Base-by-base conservation (phyloP, 2,888 invertebrate genomes). In the Ethmia dodecea region DNA sequence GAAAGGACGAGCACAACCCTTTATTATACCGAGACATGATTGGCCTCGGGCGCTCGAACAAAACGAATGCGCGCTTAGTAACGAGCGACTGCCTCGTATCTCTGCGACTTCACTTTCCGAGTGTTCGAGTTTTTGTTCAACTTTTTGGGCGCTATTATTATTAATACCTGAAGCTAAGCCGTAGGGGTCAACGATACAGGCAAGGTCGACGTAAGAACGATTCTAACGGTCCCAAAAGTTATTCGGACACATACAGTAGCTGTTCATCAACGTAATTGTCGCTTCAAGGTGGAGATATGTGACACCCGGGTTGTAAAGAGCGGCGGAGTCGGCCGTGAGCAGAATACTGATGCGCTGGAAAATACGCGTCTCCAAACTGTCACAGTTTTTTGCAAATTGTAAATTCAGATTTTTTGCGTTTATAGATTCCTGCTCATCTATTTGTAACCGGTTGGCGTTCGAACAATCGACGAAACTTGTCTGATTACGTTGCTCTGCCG, bases 21-120 rank as follows among this genome's bases (percentile, higher is more conserved):
- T 79, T 78, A 83, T 84, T 84, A 83, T 65, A 66, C 63, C 68
- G 61, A 76, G 81, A 74, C 84, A 81, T 84, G 84, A 83, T 81
- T 78, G 78, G 72, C 84, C 84, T 65, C 70, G 56, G 76, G 83
- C 79, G 72, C 64, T 75, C 62, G 62, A 64, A 68, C 72, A 64
- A 71, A 77, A 71, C 71, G 77, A 76, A 78, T 35, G 52, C 52
- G 49, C 71, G 74, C 74, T 73, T 68, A 67, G 76, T 69, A 77
- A 77, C 78, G 65, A 69, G 68, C 61, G 54, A 55, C 62, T 46
- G 50, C 45, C 45, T 61, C 62, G 66, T 56, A 54, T 68, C 67
- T 65, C 62, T 57, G 66, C 59, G 68, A 68, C 67, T 69, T 65
- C 56, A 61, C 62, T 72, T 68, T 70, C 53, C 41, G 62, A 57